Base-by-base conservation (phyloP, 2,888 invertebrate species). In the Choristoneura rosaceana region DNA sequence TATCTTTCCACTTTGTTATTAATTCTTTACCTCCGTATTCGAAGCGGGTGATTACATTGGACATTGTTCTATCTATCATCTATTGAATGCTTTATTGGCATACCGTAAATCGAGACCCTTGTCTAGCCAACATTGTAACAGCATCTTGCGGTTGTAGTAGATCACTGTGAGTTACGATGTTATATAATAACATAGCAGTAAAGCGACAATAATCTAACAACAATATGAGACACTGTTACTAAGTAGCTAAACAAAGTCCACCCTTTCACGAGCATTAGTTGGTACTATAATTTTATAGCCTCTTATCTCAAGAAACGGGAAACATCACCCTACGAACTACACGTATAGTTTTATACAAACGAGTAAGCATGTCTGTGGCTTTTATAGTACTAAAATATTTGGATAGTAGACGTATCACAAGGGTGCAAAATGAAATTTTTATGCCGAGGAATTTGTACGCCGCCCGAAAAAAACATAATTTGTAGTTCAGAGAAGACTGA, bases 101-200 rank as follows among this genome's bases (percentile, higher is more conserved):
- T 55, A n/a, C 61, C 64, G 66, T 71, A 58, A 63, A 68, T 73
- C 17, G 41, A 64, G 15, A 47, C 41, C n/a, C 61, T 62, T 50
- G 52, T 61, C 43, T 5, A 33, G 17, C 63, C 25, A 47, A 71
- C 68, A 68, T 62, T 68, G 62, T 67, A 68, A 71, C 68, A 58
- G 61, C 67, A 68, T 64, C 63, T 73, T 59, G 59, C 69, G 55
- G 71, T 66, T 43, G 68, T 63, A 41, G 71, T 69, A 69, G 69
- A 73, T 73, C 73, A 73, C 58, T 15, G 34, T 64, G 73, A 73
- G 63, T 73, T 63, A 73, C 71, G 58, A 59, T 38, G 52, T 70
- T 62, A 71, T 67, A 62, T 69, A 64, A 68, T 64, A 64, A 64
- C 43, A 73, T 38, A 45, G 62, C 58, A 68, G 43, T 73, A 64